Conservation (phyloP, 2,797 vertebrate genomes). For the Chiloscyllium punctatum region DNA sequence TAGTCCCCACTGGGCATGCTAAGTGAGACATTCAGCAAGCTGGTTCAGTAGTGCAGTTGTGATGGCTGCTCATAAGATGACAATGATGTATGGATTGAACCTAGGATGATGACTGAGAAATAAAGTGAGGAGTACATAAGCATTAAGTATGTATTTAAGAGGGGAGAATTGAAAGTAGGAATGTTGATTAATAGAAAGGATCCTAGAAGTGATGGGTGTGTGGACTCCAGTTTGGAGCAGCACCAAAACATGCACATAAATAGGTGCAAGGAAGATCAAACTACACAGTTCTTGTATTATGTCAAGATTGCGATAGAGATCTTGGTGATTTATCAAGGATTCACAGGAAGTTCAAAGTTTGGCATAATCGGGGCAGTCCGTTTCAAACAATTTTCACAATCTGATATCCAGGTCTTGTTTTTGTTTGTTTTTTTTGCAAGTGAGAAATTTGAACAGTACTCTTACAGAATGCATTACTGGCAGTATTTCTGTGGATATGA, state of each 20-base stretch:
- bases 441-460: neutral
- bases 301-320: neutral
- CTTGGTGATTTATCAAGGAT: neutral
- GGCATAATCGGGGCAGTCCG: neutral
- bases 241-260: neutral
- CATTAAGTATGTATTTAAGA: neutral
- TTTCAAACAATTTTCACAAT: neutral
- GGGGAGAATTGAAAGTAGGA: neutral
- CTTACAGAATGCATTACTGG: neutral
- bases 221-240: neutral
- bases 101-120: neutral
- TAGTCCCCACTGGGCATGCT: too few species aligned
- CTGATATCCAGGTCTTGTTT: neutral
- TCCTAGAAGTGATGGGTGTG: neutral
- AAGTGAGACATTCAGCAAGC: too few species aligned
- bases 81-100: neutral
- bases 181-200: neutral
- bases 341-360: neutral
- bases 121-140: neutral
- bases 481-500: neutral
- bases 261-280: neutral
- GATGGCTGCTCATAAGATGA: neutral
- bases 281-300: neutral
- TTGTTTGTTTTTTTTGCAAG: too few species aligned
- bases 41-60: too few species aligned